Evolutionary conservation across 2,797 vertebrate genomes (phyloP).

Genomic region (Crenichthys baileyi): DNA sequence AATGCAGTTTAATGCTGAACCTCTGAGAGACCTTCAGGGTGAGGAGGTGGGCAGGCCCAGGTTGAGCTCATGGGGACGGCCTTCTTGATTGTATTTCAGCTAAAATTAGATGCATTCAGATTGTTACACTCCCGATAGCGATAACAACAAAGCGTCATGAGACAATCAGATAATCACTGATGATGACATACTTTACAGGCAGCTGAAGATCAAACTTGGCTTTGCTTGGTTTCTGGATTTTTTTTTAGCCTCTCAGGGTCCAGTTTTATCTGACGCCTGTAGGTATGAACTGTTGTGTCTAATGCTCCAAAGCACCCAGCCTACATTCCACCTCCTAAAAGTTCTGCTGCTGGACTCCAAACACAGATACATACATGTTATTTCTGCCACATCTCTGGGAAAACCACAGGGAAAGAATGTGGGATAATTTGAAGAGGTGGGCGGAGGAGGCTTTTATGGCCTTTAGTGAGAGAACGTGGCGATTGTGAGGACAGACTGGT

Average conservation of each 20-base stretch:
- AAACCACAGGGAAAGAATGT: constrained; percentile 54
- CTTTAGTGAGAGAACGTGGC: constrained; percentile 57
- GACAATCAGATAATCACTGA: constrained; percentile 9
- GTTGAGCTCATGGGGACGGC: constrained; percentile 49
- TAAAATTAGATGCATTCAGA: constrained; percentile 46
- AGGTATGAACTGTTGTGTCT: constrained; percentile 19
- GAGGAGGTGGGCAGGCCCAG: constrained; percentile 33
- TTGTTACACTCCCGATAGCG: constrained; percentile 28
- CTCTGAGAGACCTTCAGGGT: not conserved
- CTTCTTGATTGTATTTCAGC: constrained; percentile 36
- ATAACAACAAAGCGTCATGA: constrained; percentile 36
- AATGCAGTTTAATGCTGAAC: constrained; percentile 15
- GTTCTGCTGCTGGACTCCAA: constrained; percentile 11
- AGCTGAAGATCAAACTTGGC: constrained; percentile 12
- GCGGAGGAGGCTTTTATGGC: constrained; percentile 45
- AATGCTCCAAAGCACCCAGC: constrained; percentile 23
- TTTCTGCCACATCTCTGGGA: constrained; percentile 49
- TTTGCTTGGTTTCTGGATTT: constrained; percentile 31
- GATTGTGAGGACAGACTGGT: constrained; percentile 59
- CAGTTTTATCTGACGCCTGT: constrained; percentile 34
- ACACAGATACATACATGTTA: constrained; percentile 32
- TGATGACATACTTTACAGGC: constrained; percentile 27
- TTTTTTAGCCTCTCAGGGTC: constrained; percentile 24
- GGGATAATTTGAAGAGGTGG: constrained; percentile 56
- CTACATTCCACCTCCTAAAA: constrained; percentile 7